A percentile compares a stretch with the other conserved stretches of the same genome.
phyloP scores from a whole-genome alignment of 2,797 vertebrate species.

The Austrolebias charrua region DNA sequence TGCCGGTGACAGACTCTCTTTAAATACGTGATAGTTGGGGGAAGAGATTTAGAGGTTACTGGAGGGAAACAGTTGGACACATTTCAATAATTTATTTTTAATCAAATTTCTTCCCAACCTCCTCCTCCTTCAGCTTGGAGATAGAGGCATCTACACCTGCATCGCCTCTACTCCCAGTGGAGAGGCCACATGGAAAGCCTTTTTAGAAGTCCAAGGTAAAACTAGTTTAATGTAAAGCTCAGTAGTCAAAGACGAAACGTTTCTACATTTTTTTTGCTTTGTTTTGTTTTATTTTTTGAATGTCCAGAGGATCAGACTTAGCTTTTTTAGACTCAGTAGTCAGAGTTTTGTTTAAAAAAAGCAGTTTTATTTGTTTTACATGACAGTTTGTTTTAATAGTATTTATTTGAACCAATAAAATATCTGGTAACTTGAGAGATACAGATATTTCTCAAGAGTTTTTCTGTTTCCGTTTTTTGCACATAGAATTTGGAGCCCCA shows the following conservation, averaged over 20 bases:
- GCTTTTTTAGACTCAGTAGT: no score
- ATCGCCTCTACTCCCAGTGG: constrained; percentile 94
- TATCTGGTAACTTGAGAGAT: not conserved
- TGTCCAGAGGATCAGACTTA: no score
- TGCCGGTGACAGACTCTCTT: constrained; percentile 35
- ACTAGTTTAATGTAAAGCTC: not conserved
- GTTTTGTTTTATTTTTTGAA: no score
- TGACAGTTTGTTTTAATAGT: not conserved
- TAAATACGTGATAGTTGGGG: constrained; percentile 37
- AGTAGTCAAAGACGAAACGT: no score
- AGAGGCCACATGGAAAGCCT: constrained; percentile 94
- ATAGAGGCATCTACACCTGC: constrained; percentile 94
- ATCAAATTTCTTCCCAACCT: constrained; percentile 16
- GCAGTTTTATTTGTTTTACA: not conserved
- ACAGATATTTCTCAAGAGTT: not conserved
- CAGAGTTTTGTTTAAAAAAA: no score
- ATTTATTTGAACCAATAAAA: not conserved
- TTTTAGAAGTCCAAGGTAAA: constrained; percentile 95
- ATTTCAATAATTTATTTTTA: constrained; percentile 42
- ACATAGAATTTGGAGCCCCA: constrained; percentile 90
- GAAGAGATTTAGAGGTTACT: not conserved
- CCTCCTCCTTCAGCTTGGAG: constrained; percentile 85
- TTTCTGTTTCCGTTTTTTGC: constrained; percentile 37
- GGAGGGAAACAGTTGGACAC: constrained; percentile 30
- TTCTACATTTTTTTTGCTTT: no score